Conservation (phyloP, 2,113 vertebrate species). For the Chloebia gouldiae region DNA sequence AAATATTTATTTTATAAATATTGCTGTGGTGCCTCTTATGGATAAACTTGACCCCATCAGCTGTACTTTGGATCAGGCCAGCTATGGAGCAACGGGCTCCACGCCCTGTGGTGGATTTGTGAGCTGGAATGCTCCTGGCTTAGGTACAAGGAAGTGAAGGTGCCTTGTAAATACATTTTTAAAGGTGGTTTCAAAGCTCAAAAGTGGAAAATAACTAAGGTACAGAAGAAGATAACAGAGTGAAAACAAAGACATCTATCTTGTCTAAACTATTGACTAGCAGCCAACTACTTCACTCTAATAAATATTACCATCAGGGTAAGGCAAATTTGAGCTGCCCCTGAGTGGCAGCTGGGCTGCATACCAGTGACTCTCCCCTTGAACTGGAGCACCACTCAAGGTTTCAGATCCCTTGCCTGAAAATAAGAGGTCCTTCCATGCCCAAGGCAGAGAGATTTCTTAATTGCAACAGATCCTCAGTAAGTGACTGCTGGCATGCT, state of each 20-base stretch:
- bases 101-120: neutral
- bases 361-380: neutral
- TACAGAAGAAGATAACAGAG: neutral
- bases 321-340: neutral
- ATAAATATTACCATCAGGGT: neutral
- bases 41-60: neutral
- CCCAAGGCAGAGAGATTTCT: neutral
- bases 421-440: neutral
- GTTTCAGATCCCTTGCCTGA: neutral
- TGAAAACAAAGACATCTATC: neutral
- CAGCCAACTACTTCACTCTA: neutral
- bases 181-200: neutral
- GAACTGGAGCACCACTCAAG: neutral
- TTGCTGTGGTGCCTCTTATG: neutral
- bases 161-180: neutral
- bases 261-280: neutral
- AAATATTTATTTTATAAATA: neutral
- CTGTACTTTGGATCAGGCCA: rapidly evolving
- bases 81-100: neutral
- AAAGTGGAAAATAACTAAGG: neutral
- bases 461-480: neutral
- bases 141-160: neutral
- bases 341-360: neutral
- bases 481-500: neutral
- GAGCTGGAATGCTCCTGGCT: neutral